Base-by-base conservation (phyloP, 2,113 vertebrate genomes). In the Piliocolobus tephrosceles region DNA sequence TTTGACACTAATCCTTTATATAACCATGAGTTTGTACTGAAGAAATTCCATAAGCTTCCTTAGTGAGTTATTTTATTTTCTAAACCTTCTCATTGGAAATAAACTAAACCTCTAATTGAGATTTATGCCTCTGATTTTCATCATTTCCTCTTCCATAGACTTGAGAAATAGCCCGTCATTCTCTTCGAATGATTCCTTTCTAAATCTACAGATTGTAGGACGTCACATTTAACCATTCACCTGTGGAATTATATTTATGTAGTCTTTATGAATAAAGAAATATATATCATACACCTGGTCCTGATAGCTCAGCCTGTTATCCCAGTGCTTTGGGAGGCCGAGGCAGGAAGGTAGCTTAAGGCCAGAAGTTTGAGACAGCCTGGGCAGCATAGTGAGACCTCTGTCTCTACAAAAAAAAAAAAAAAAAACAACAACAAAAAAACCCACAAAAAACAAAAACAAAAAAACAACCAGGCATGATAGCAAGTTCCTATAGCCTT, bases 141-240 rank as follows among this genome's bases (percentile, higher is more conserved):
- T 2, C 23, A 76, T 57, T 88, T 91, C 22, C 12, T 93, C 40
- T 86, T 95, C 47, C 6, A 84, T 22, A 83, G 50, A 91, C 16
- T 55, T 82, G n/a, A 90, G 68, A 94, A 92, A 81, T 81, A 83
- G 66, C 10, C 16, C 79, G 25, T 86, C 20, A 43, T 89, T 96
- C 10, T 83, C 35, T 95, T 64, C 57, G 17, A 83, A 76, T 43
- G 8, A 85, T 85, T 88, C 45, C 52, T 94, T 96, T 80, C n/a
- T 95, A 94, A 95, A 66, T 7, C 27, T 86, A 22, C 86, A 72
- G 23, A 6, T 55, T 90, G 76, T 84, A 58, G 57, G 66, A 64
- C 88, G 80, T 91, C 78, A 8, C 18, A 68, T 61, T 76, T 85
- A 92, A 52, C 40, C 35, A 83, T 50, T 73, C 2, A 1, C 70